These are phyloP conservation scores for Ataeniobius toweri DNA, from an alignment of 2,797 vertebrate species.

Conservation along the genomic window DNA sequence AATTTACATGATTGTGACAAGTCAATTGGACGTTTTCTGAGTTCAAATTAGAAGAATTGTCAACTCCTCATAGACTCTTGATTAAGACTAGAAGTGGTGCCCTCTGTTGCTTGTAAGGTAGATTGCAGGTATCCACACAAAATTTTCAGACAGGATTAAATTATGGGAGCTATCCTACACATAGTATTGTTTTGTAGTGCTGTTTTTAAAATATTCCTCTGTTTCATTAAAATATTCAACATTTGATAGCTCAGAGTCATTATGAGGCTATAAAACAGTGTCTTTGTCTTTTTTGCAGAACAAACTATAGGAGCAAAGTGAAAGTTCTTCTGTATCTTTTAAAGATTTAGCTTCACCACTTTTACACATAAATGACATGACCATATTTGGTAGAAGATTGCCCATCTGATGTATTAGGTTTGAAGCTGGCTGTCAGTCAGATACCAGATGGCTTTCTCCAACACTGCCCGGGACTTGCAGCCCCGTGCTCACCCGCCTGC, in stretches of 20 bases:
- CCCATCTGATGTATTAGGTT: slow-evolving; percentile 35
- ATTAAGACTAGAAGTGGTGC: not conserved
- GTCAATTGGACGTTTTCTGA: too few species aligned
- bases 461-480: slow-evolving; percentile 24
- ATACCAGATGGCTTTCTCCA: slow-evolving; percentile 59
- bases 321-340: not conserved
- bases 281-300: not conserved
- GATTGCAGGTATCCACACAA: too few species aligned
- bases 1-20: too few species aligned
- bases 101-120: not conserved
- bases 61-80: too few species aligned
- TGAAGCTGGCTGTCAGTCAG: slow-evolving; percentile 48
- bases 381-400: not conserved
- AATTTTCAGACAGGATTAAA: not conserved
- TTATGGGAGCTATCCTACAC: not conserved
- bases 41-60: too few species aligned
- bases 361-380: not conserved
- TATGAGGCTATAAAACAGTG: not conserved
- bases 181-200: not conserved
- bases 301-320: not conserved
- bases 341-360: not conserved
- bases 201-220: not conserved
- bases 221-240: not conserved
- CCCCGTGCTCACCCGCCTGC: slow-evolving; percentile 34
- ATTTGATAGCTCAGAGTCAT: not conserved